Percentiles rank a stretch among this genome's conserved stretches.
phyloP scores from a whole-genome alignment of 2,113 vertebrate genomes.

The Vidua chalybeata region DNA sequence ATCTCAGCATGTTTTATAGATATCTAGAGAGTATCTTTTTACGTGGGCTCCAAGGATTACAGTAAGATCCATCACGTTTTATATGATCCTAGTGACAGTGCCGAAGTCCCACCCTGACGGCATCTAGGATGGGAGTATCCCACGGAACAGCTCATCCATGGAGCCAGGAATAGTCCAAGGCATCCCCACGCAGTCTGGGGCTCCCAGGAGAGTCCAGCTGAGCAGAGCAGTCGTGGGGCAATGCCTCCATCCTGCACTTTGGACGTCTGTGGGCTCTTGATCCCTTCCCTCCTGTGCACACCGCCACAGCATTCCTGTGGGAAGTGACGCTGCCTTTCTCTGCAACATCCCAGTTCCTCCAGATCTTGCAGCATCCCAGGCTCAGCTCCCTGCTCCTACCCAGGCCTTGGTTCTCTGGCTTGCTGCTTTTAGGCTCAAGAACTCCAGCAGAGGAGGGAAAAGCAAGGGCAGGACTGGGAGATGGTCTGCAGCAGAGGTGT shows the following conservation, averaged over 20 bases:
- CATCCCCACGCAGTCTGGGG: accelerated
- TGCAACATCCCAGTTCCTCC: neutral
- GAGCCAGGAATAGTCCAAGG: neutral
- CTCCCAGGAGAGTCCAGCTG: neutral
- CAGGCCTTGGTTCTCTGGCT: neutral
- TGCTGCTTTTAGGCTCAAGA: neutral
- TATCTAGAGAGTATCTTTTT: conserved; percentile 43
- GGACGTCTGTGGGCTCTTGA: accelerated
- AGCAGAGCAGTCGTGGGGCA: neutral
- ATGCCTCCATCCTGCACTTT: neutral
- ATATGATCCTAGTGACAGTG: conserved; percentile 33
- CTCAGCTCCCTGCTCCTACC: neutral
- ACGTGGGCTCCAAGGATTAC: conserved; percentile 26
- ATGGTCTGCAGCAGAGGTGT: accelerated
- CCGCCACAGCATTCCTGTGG: accelerated
- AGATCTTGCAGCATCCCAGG: neutral
- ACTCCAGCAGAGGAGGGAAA: neutral
- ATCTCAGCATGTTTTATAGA: conserved; percentile 55
- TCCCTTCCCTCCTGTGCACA: neutral
- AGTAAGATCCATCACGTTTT: conserved; percentile 47
- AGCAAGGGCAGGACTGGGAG: neutral
- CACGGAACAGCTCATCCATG: neutral
- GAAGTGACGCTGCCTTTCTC: neutral
- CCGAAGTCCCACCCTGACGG: neutral
- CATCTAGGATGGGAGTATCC: neutral